Conservation (phyloP, 2,797 vertebrate species). For the Siniperca obscura region DNA sequence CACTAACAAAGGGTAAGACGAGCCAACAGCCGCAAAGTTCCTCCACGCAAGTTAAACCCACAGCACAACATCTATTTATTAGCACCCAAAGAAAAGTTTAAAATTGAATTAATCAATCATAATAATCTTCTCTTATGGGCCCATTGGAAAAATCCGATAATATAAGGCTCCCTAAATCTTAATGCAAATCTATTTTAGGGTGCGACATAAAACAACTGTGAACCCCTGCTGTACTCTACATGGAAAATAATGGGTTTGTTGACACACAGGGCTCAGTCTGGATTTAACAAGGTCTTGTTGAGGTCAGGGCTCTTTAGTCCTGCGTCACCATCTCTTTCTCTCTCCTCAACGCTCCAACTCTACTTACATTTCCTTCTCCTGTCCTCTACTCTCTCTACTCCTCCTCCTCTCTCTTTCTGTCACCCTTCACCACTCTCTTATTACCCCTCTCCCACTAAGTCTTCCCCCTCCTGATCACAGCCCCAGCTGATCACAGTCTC, state of each 20-base stretch:
- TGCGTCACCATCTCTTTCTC: neutral
- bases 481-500: constrained; percentile 36
- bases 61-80: neutral
- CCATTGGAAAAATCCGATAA: neutral
- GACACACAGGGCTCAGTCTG: constrained; percentile 11
- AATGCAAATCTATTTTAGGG: neutral
- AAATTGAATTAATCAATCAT: neutral
- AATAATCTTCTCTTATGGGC: neutral
- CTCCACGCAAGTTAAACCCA: too few relatives aligned
- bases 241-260: constrained; percentile 3
- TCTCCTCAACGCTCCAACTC: neutral
- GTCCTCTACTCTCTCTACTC: neutral
- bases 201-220: neutral
- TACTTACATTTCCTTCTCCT: neutral
- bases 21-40: too few relatives aligned
- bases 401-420: neutral
- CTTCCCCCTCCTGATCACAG: constrained; percentile 31
- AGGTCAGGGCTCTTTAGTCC: constrained; percentile 48
- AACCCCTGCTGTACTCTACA: neutral
- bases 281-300: constrained; percentile 26
- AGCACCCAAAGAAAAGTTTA: neutral
- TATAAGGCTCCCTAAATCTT: neutral
- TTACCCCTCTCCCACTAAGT: neutral
- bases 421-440: neutral
- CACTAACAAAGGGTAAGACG: too few relatives aligned